Evolutionary conservation across 2,797 vertebrate species (phyloP), one percentile per base, ranked within the genome.

Genomic region (Buphagus erythrorhynchus): DNA sequence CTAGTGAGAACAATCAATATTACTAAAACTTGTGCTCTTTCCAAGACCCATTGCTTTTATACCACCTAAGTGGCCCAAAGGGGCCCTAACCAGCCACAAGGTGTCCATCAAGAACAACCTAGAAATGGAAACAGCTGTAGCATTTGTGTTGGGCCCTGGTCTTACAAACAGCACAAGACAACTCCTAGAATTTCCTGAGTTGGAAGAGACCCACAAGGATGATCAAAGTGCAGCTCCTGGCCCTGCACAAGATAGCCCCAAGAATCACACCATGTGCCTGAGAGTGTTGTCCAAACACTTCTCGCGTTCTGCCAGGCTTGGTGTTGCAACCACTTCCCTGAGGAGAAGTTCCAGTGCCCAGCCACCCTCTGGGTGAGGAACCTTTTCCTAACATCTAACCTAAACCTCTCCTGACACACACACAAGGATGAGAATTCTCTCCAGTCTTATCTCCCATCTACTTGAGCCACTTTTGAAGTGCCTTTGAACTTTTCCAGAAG

Each of bases 231-330:
- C 52, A 73, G 8, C 29, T 57, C 22, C 51, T 28, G 36, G 16
- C 10, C 19, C 36, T 57, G 28, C 51, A n/a, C 43, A 65, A 36
- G 28, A 65, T 11, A 38, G 9, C 19, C 28, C 58, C 58, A 38
- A 33, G 51, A 65, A 25, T 12, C 67, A 49, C 24, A 38, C 9
- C n/a, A 7, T 2, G 7, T 29, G 16, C 36, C 35, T 42, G 26
- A 49, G 25, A 62, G 35, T 1, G 2, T 7, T 55, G 14, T 14
- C 25, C 26, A 38, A 79, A 49, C 0, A 0, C 16, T 57, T 43
- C 31, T 10, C 43, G 16, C 7, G 6, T 19, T n/a, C 42, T 57
- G 28, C 12, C 51, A 49, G 36, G 28, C 11, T 43, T 38, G 16
- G 43, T 7, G 24, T 40, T n/a, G 20, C 19, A 29, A 24, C 8